Evolutionary conservation across 1,140 invertebrate genomes (phyloP).

Genomic region (Leguminivora glycinivorella): DNA sequence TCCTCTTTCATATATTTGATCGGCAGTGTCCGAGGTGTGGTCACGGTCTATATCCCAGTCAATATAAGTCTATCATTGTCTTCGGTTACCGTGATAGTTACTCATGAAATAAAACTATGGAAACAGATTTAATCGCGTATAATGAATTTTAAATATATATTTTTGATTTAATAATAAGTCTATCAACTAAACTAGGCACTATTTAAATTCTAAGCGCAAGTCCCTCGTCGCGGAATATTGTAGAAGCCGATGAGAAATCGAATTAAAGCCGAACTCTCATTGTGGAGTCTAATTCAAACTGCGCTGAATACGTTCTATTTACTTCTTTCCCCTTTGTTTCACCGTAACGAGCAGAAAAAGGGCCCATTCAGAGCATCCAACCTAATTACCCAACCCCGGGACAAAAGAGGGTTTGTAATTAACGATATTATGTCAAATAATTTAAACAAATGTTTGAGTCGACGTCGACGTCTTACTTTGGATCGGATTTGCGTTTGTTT

Average conservation of each 20-base stretch:
- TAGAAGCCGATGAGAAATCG: constrained; percentile 22
- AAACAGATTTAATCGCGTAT: no score
- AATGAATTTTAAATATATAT: no score
- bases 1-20: no score
- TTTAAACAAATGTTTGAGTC: constrained; percentile 77
- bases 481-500: constrained; percentile 75
- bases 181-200: no score
- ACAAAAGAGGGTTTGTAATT: constrained; percentile 76
- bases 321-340: constrained; percentile 74
- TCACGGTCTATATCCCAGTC: no score
- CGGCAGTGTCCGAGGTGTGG: no score
- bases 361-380: constrained; percentile 75
- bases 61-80: no score
- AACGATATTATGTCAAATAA: constrained; percentile 79
- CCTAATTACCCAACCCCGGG: constrained; percentile 72
- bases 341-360: constrained; percentile 77
- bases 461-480: constrained; percentile 70
- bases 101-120: no score
- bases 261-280: constrained; percentile 54
- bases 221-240: not conserved
- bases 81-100: no score
- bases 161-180: no score
- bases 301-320: constrained; percentile 70
- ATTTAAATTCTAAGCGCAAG: constrained; percentile 3
- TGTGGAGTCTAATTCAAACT: constrained; percentile 71